Percentiles rank a stretch among this genome's conserved stretches.
These are phyloP conservation scores for Hydractinia symbiolongicarpus DNA, from an alignment of 30 jellyfish, hydroid and myxozoan genomes.

Conservation along the genomic window DNA sequence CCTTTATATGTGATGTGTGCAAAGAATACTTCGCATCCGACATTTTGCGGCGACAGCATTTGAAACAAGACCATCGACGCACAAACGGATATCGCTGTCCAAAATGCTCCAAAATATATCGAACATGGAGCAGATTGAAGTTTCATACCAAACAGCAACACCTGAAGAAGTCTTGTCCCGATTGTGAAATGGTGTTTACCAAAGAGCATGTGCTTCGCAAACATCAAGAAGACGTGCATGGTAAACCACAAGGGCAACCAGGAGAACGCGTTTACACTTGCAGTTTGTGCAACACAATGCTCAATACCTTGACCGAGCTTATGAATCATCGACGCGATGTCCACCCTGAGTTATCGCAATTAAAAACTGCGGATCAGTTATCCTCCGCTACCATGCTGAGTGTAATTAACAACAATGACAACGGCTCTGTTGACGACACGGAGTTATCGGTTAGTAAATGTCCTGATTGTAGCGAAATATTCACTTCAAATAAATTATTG, in stretches of 20 bases:
- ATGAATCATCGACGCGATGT: slow-evolving; percentile 70
- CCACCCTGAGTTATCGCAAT: slow-evolving; percentile 31
- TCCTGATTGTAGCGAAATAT: slow-evolving; percentile 45
- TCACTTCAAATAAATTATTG: neutral
- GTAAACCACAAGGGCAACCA: slow-evolving; percentile 44
- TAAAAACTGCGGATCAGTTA: neutral
- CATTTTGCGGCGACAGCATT: slow-evolving; percentile 47
- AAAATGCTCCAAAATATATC: slow-evolving; percentile 66
- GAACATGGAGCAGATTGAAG: slow-evolving; percentile 75
- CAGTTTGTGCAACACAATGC: slow-evolving; percentile 60
- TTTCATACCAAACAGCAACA: slow-evolving; percentile 65
- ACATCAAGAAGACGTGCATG: slow-evolving; percentile 51
- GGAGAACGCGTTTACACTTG: slow-evolving; percentile 65
- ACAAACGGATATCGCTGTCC: slow-evolving; percentile 74
- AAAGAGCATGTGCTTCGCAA: slow-evolving; percentile 52
- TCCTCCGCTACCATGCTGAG: slow-evolving; percentile 7
- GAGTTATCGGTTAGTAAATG: slow-evolving; percentile 60
- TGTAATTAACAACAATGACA: slow-evolving; percentile 31
- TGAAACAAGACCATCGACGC: slow-evolving; percentile 43
- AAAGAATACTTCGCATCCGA: slow-evolving; percentile 55
- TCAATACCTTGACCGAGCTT: slow-evolving; percentile 56
- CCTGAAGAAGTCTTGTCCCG: slow-evolving; percentile 46
- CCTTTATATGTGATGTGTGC: slow-evolving; percentile 46
- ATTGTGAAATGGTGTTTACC: slow-evolving; percentile 46
- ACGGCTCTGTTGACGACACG: slow-evolving; percentile 49